These are phyloP conservation scores for Pampus argenteus DNA, from an alignment of 2,797 vertebrate species.

Conservation along the genomic window DNA sequence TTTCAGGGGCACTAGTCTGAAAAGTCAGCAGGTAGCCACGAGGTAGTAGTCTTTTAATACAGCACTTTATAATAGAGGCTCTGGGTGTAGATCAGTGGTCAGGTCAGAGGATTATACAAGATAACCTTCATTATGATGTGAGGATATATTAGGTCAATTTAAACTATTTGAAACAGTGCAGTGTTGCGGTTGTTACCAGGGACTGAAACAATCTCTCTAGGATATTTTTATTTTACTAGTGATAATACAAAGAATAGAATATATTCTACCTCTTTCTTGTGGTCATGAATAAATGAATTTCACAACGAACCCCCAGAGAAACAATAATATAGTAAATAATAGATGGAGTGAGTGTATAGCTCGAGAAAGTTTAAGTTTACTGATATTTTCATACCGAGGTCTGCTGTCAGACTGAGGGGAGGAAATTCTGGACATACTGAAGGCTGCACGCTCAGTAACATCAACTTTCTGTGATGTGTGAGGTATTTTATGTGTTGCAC, in stretches of 20 bases:
- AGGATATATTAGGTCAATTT: conserved; percentile 7
- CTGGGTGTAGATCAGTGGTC: conserved; percentile 31
- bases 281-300: conserved; percentile 31
- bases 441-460: neutral
- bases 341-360: neutral
- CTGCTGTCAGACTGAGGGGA: neutral
- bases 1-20: conserved; percentile 23
- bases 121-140: conserved; percentile 41
- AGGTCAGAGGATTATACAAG: conserved; percentile 39
- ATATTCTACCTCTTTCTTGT: conserved; percentile 20
- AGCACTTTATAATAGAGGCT: conserved; percentile 46
- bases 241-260: neutral
- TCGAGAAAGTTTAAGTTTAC: neutral
- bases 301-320: conserved; percentile 6
- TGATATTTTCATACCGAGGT: neutral
- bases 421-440: neutral
- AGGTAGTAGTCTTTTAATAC: conserved; percentile 37
- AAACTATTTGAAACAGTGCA: neutral
- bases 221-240: neutral
- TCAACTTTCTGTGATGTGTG: neutral
- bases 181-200: neutral
- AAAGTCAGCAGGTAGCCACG: conserved; percentile 44
- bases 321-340: neutral
- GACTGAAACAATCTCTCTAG: neutral
- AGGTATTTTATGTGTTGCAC: neutral